A percentile compares a stretch with the other conserved stretches of the same genome.
These are phyloP conservation scores for Grammomys dolichurus DNA, from an alignment of 2,113 vertebrate genomes.

Conservation along the genomic window DNA sequence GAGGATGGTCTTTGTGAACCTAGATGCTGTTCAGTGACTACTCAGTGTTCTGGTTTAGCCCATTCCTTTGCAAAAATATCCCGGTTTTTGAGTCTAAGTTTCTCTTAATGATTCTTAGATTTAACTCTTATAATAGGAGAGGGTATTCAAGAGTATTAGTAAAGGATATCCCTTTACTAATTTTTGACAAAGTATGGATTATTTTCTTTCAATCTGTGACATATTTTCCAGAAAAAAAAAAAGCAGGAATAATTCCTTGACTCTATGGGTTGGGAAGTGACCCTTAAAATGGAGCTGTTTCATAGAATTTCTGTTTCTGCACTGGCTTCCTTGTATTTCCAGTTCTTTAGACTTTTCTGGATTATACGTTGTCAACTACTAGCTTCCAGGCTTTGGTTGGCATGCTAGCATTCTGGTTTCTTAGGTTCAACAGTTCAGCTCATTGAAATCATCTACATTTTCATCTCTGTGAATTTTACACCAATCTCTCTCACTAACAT, in stretches of 20 bases:
- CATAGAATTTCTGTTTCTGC: neutral
- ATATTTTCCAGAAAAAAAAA: neutral
- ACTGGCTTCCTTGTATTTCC: neutral
- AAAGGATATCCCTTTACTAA: neutral
- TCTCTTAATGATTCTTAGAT: neutral
- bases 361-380: neutral
- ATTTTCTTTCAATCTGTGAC: constrained; percentile 2
- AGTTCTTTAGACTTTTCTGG: neutral
- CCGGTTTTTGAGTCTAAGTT: neutral
- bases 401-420: neutral
- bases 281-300: neutral
- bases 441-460: neutral
- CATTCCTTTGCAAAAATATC: neutral
- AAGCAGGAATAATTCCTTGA: neutral
- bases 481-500: neutral
- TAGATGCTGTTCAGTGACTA: neutral
- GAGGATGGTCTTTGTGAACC: neutral
- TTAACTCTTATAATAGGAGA: neutral
- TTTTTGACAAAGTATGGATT: neutral
- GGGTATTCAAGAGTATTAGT: neutral
- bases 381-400: neutral
- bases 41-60: neutral
- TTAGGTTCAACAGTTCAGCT: neutral
- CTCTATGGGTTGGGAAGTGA: neutral
- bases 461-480: neutral